Conservation (phyloP, 2,113 vertebrate genomes). For the Donacobius atricapilla region DNA sequence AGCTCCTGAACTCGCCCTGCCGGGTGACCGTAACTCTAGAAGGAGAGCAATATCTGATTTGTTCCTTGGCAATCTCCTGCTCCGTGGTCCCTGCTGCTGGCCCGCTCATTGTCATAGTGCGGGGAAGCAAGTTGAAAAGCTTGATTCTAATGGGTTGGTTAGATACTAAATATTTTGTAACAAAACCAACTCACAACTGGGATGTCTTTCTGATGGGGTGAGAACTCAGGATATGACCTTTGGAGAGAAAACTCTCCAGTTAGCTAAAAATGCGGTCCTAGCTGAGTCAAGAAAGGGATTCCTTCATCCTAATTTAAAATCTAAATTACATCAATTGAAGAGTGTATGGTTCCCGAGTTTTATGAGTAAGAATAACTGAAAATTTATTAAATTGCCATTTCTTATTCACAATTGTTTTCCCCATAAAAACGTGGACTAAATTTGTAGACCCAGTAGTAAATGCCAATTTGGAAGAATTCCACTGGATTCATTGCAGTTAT, state of each 20-base stretch:
- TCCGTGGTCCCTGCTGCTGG: background rate
- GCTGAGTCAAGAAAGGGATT: background rate
- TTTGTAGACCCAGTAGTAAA: background rate
- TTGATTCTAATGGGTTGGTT: background rate
- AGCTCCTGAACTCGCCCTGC: background rate
- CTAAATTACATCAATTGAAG: background rate
- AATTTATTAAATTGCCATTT: background rate
- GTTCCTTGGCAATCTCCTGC: background rate
- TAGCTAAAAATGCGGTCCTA: background rate
- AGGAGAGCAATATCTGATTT: background rate
- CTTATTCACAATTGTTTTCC: background rate
- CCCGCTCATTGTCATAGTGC: background rate
- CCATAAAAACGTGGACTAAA: background rate
- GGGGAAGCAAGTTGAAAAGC: background rate
- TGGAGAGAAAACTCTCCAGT: background rate
- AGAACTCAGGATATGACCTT: background rate
- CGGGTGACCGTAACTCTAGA: background rate
- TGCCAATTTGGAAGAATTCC: background rate
- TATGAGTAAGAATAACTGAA: conserved; percentile 1
- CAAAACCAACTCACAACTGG: background rate
- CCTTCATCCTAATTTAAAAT: background rate
- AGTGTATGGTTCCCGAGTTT: background rate
- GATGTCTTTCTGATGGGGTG: background rate
- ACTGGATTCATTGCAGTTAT: background rate
- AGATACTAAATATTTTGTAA: background rate